phyloP scores from a whole-genome alignment of 2,113 vertebrate genomes.

The Tichodroma muraria region DNA sequence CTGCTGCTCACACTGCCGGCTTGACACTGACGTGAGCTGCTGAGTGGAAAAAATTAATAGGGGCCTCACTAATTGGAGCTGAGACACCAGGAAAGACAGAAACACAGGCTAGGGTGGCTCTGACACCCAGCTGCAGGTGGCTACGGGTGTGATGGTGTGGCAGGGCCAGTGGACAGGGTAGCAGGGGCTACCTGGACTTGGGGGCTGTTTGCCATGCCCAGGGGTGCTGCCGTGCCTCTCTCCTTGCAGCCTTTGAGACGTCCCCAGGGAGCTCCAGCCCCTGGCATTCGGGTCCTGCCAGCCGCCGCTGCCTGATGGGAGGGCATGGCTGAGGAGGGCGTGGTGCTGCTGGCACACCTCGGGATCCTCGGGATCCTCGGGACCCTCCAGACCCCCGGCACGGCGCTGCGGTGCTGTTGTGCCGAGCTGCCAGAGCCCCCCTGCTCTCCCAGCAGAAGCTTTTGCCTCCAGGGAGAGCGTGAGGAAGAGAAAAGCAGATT shows the following conservation, averaged over 20 bases:
- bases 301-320: neutral
- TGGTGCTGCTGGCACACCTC: neutral
- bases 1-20: accelerated
- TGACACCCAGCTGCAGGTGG: accelerated
- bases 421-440: neutral
- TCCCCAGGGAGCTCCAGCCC: neutral
- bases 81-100: neutral
- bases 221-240: neutral
- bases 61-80: neutral
- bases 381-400: neutral
- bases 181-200: too few species aligned
- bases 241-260: neutral
- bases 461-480: neutral
- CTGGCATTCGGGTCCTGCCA: neutral
- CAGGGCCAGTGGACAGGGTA: neutral
- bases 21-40: neutral
- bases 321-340: accelerated
- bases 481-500: conserved; percentile 11
- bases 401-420: accelerated
- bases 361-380: accelerated
- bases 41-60: neutral
- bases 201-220: neutral
- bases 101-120: neutral
- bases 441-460: neutral
- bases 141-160: accelerated